Conservation (phyloP, 2,888 invertebrate species). For the Mythimna albipuncta region DNA sequence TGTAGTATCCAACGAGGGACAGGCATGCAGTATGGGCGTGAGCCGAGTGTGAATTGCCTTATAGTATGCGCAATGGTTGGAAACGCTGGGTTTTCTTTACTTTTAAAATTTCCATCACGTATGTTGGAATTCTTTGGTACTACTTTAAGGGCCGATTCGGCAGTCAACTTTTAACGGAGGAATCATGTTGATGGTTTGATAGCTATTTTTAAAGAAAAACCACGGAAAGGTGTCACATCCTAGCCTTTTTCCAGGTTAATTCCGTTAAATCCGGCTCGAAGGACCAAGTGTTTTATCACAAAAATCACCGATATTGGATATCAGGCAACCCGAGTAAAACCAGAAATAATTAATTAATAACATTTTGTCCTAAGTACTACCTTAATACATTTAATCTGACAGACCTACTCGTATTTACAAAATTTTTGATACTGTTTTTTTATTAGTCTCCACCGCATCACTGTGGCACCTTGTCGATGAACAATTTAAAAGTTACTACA, state of each 20-base stretch:
- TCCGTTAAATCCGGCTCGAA: constrained; percentile 16
- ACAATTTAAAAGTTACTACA: constrained; percentile 3
- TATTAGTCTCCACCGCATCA: background rate
- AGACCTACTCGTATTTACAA: background rate
- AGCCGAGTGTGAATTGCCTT: constrained; percentile 58
- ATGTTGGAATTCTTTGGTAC: constrained; percentile 20
- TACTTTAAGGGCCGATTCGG: constrained; percentile 9
- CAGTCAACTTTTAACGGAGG: background rate
- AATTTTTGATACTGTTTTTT: background rate
- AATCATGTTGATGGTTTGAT: background rate
- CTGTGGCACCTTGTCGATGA: background rate
- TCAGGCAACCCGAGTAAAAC: background rate
- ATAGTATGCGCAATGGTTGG: constrained; percentile 41
- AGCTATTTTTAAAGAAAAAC: background rate
- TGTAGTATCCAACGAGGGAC: constrained; percentile 53
- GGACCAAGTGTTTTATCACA: background rate
- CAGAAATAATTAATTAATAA: background rate
- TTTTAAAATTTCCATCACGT: constrained; percentile 41
- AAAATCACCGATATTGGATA: no score
- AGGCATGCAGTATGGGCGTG: constrained; percentile 56
- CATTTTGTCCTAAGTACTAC: no score
- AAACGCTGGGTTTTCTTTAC: constrained; percentile 43
- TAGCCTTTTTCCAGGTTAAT: background rate
- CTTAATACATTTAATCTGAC: background rate
- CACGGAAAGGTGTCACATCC: background rate